Evolutionary conservation across 1,140 invertebrate genomes (phyloP), one percentile per base, ranked within the genome.

Genomic region (Berghia stephanieae): DNA sequence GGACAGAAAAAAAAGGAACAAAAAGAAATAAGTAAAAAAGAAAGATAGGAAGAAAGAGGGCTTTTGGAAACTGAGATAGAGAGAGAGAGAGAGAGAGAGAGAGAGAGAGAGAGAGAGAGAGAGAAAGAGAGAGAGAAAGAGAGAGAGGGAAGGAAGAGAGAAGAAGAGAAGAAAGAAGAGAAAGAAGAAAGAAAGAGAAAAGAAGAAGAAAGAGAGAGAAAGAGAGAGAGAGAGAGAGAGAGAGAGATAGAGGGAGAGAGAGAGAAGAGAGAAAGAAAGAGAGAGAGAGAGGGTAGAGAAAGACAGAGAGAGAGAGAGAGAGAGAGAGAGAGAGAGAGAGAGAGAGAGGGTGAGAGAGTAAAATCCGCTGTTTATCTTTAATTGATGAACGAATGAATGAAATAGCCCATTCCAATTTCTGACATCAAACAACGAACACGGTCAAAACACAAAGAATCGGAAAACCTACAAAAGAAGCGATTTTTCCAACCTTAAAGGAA

Each of bases 261-360:
- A 13, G 27, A 13, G 27, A 0, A 1, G 10, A 5, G 1, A n/a
- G 31, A 10, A 10, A 0, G 13, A 10, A n/a, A 1, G 10, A 27
- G 13, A n/a, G 27, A 16, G 27, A 27, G 27, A 34, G 27, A 24
- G n/a, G 66, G n/a, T 38, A 24, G 27, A 40, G 38, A 34, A 21
- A 1, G 13, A 68, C 31, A 4, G 66, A 68, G 66, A 68, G 66
- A 68, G 3, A 60, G 57, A 60, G 66, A 52, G 44, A 43, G 24
- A 16, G 31, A 24, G n/a, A 57, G 55, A 40, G 1, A 40, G 46
- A 57, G 34, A 74, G 49, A 57, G 4, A 55, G 55, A 57, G n/a
- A 38, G 8, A 57, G 21, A 74, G 72, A 55, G 44, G 21, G 27
- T 24, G n/a, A 46, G 38, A 68, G 24, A 68, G 24, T 10, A 38